Percentiles rank a stretch among this genome's conserved stretches.
Conservation (phyloP, 2,888 invertebrate genomes). For the Dynastes hyllus region DNA sequence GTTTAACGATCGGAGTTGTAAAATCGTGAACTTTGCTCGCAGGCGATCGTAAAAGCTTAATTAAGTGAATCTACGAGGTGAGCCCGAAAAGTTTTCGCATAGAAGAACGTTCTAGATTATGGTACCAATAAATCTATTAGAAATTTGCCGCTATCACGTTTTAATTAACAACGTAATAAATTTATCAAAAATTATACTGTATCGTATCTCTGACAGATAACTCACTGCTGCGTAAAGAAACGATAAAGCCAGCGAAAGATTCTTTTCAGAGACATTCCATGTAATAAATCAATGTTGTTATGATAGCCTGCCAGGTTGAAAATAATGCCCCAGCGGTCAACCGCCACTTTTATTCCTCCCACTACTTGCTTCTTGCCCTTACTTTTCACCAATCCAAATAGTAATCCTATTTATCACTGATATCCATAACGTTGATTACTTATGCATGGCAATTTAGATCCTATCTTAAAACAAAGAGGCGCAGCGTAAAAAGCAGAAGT, state of each 20-base stretch:
- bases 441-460: slow-evolving; percentile 58
- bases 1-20: background rate
- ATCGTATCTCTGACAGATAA: too few relatives aligned
- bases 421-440: slow-evolving; percentile 52
- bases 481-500: slow-evolving; percentile 58
- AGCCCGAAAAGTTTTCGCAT: too few relatives aligned
- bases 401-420: slow-evolving; percentile 14
- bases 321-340: background rate
- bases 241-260: too few relatives aligned
- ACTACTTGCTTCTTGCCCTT: background rate
- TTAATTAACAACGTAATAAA: too few relatives aligned
- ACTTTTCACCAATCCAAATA: background rate
- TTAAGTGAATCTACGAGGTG: too few relatives aligned
- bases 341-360: background rate
- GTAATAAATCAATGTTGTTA: slow-evolving; percentile 21
- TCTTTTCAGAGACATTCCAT: background rate
- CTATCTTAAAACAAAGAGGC: slow-evolving; percentile 60
- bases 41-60: too few relatives aligned
- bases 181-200: too few relatives aligned
- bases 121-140: too few relatives aligned
- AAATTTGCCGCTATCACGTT: too few relatives aligned
- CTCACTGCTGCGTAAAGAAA: too few relatives aligned
- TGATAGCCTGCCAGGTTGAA: background rate
- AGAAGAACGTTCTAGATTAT: too few relatives aligned
- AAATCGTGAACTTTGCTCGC: too few relatives aligned